Base-by-base conservation (phyloP, 2,888 invertebrate species). In the Exephanes ischioxanthus region DNA sequence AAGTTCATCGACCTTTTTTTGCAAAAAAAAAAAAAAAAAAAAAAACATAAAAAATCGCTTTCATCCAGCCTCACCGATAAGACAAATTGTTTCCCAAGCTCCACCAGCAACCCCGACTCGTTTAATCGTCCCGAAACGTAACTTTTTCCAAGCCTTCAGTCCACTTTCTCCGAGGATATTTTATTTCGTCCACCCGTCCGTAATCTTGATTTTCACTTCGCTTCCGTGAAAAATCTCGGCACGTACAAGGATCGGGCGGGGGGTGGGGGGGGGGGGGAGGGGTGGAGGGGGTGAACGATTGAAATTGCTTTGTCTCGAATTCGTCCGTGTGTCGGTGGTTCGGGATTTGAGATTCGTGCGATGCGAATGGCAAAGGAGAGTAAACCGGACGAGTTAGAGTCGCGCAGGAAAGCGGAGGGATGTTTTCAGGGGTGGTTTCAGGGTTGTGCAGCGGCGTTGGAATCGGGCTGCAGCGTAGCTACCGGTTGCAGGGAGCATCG, bases 291-390 rank as follows among this genome's bases (percentile, higher is more conserved):
- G 30, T 37, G 53, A 72, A 77, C 72, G 48, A 81, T 73, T 67
- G 61, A 73, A 80, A 68, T 68, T 84, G 80, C 72, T 72, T 80
- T 72, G 77, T 53, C 76, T 48, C 61, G 67, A 72, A 84, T 78
- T 61, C 30, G 45, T 41, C 48, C 19, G 68, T 48, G 76, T 61
- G 41, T 66, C 61, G 67, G 41, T 67, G 67, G 67, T 67, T n/a
- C 51, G 33, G 33, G 76, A 51, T 77, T 76, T 70, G 51, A 61
- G n/a, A 37, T 61, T 55, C 19, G 14, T 33, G 33, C 71, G 76
- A 72, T 19, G 68, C 53, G 67, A 55, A 77, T 76, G 63, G 55
- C 37, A 53, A 22, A 41, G 77, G 45, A 73, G 63, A 81, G 66
- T 48, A 63, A 68, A 66, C 66, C 37, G 67, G 53, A 33, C 37